phyloP scores from a whole-genome alignment of 2,888 invertebrate species.

The Polyommatus icarus region DNA sequence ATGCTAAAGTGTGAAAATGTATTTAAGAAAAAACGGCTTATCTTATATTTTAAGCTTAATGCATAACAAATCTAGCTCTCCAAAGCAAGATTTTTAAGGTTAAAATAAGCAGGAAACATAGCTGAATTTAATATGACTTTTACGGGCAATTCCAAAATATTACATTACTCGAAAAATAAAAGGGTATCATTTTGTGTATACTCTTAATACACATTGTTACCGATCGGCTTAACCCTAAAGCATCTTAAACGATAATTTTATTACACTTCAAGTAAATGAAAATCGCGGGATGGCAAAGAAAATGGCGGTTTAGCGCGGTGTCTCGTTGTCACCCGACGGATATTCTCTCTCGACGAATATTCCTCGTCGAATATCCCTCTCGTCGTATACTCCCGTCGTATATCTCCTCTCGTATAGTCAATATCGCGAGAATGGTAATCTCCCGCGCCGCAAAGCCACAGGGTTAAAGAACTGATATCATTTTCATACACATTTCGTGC shows the following conservation, averaged over 20 bases:
- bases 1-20: too few relatives aligned
- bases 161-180: background rate
- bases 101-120: background rate
- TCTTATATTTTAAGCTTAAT: background rate
- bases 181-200: background rate
- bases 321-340: slow-evolving; percentile 7
- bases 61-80: background rate
- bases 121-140: background rate
- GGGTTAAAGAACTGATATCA: slow-evolving; percentile 13
- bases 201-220: background rate
- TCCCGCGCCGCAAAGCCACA: slow-evolving; percentile 11
- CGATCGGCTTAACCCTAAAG: background rate
- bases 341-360: background rate
- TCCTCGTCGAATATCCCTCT: too few relatives aligned
- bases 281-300: background rate
- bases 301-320: background rate
- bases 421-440: slow-evolving; percentile 31
- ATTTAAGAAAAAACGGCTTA: too few relatives aligned
- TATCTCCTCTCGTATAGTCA: slow-evolving; percentile 29
- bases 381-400: slow-evolving; percentile 26
- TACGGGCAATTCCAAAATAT: too few relatives aligned
- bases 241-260: slow-evolving; percentile 24
- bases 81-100: background rate
- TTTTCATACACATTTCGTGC: slow-evolving; percentile 6
- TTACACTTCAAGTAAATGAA: slow-evolving; percentile 12